Evolutionary conservation across 2,113 vertebrate genomes (phyloP).

Genomic region (Tachycineta bicolor): DNA sequence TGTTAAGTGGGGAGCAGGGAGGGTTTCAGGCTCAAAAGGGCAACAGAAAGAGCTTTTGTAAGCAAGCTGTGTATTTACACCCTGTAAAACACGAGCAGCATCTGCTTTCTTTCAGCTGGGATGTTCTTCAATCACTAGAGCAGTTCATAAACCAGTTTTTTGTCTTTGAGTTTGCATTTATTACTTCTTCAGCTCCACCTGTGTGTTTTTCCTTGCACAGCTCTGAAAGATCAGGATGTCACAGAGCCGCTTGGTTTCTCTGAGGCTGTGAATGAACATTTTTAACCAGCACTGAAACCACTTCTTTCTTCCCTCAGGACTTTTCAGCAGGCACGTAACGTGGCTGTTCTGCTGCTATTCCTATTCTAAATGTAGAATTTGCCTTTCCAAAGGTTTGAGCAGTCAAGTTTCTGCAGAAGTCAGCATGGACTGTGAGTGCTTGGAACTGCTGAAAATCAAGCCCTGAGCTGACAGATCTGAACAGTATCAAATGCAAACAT

Average conservation of each 20-base stretch:
- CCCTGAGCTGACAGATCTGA: neutral
- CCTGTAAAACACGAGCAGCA: neutral
- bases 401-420: neutral
- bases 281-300: neutral
- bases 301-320: neutral
- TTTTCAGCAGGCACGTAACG: neutral
- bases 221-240: neutral
- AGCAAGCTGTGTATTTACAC: neutral
- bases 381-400: slow-evolving; percentile 10
- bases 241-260: neutral
- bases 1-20: neutral
- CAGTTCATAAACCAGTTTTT: neutral
- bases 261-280: neutral
- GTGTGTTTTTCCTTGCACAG: neutral
- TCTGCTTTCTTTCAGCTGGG: neutral
- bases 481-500: neutral
- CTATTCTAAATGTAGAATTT: neutral
- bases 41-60: neutral
- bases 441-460: slow-evolving; percentile 1
- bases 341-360: neutral
- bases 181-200: neutral
- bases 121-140: neutral
- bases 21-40: neutral
- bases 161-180: neutral
- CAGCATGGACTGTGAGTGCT: neutral